Evolutionary conservation across 2,797 vertebrate genomes (phyloP).

Genomic region (Muscicapa striata): DNA sequence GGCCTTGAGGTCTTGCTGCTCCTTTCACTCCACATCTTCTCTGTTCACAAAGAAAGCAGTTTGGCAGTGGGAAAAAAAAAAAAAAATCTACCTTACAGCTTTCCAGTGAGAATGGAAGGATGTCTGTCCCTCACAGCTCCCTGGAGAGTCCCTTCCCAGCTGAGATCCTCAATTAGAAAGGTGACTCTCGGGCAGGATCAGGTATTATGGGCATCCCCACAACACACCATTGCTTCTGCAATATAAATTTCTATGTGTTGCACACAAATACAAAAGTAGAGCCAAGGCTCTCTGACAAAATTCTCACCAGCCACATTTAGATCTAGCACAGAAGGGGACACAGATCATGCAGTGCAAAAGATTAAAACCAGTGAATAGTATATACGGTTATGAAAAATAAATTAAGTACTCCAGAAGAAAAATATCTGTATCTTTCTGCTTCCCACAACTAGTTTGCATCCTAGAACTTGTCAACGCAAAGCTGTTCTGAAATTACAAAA

Average conservation of each 20-base stretch:
- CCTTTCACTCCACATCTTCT: not conserved
- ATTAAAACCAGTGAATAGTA: not conserved
- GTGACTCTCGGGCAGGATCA: not conserved
- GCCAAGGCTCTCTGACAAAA: not conserved
- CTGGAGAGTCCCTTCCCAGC: not conserved
- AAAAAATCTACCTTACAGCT: not conserved
- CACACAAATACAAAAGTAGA: not conserved
- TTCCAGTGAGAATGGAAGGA: not conserved
- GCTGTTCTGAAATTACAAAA: not conserved
- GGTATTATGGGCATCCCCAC: not conserved
- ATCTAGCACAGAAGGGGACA: not conserved
- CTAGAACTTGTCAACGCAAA: not conserved
- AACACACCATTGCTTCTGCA: not conserved
- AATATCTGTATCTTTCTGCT: not conserved
- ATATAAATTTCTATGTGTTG: not conserved
- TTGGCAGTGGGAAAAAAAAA: not conserved
- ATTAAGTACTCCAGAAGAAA: not conserved
- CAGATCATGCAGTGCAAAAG: not conserved
- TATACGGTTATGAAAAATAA: not conserved
- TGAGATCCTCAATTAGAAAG: not conserved
- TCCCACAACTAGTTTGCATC: not conserved
- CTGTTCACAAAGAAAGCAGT: not conserved
- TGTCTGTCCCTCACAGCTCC: not conserved
- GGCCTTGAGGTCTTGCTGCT: not conserved
- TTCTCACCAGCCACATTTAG: not conserved